Evolutionary conservation across 2,113 vertebrate genomes (phyloP).

Genomic region (Heptranchias perlo): DNA sequence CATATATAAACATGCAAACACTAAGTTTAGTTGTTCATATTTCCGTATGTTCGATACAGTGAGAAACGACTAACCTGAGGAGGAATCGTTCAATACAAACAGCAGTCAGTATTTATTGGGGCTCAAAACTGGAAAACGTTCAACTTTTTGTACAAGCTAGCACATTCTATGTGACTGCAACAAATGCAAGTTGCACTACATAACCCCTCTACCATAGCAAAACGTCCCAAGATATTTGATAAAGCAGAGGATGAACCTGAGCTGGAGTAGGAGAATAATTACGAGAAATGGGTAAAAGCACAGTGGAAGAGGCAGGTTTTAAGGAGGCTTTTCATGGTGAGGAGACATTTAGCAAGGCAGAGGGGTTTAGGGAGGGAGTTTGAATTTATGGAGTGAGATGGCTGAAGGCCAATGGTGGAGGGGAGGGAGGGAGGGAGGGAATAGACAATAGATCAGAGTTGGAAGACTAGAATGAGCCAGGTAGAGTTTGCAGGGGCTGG

Average conservation of each 20-base stretch:
- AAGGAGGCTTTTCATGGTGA: background rate
- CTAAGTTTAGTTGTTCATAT: no score
- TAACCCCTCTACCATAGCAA: background rate
- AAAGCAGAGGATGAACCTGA: background rate
- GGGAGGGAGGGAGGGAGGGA: background rate
- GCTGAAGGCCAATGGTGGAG: background rate
- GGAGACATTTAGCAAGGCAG: background rate
- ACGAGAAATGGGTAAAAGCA: background rate
- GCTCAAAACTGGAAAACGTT: background rate
- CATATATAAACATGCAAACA: background rate
- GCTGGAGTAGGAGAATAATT: background rate
- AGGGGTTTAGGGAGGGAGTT: background rate
- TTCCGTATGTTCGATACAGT: background rate
- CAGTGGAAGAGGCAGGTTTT: background rate
- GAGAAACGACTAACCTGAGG: background rate
- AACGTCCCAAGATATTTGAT: background rate
- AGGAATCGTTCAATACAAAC: background rate
- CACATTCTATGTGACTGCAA: background rate
- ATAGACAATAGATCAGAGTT: background rate
- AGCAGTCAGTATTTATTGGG: background rate
- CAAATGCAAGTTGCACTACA: background rate
- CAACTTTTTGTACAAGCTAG: background rate
- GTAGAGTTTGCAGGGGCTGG: background rate
- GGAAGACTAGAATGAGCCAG: background rate
- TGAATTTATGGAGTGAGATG: background rate